Percentiles rank a stretch among this genome's conserved stretches.
phyloP scores from a whole-genome alignment of 2,888 invertebrate genomes.

The Schizaphis graminum region DNA sequence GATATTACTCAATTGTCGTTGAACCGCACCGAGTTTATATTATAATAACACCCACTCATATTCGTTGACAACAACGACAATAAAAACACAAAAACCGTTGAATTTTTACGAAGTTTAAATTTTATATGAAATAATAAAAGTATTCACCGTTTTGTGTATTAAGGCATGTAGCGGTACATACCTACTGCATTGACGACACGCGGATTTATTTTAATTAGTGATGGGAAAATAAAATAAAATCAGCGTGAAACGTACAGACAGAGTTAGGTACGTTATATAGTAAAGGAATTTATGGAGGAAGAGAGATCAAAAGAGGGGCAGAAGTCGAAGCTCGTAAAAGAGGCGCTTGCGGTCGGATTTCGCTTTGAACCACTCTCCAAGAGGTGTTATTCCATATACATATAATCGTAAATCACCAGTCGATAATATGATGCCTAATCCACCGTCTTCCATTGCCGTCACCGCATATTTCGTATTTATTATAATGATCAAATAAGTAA shows the following conservation, averaged over 20 bases:
- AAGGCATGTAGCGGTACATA: background rate
- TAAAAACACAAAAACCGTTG: background rate
- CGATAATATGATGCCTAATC: background rate
- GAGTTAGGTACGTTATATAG: background rate
- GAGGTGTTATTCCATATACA: background rate
- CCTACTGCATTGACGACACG: background rate
- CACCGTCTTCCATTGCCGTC: background rate
- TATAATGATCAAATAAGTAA: constrained; percentile 5
- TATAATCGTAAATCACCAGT: constrained; percentile 42
- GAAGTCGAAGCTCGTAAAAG: background rate
- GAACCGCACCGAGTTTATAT: background rate
- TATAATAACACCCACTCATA: background rate
- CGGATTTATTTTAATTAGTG: background rate
- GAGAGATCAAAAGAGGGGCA: background rate
- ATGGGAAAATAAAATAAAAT: background rate
- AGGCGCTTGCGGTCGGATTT: background rate
- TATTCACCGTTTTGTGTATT: background rate
- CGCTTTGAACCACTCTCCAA: background rate
- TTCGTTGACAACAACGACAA: background rate
- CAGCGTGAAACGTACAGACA: background rate
- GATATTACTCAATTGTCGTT: constrained; percentile 38
- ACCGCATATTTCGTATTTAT: constrained; percentile 31
- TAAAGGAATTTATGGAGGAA: background rate
- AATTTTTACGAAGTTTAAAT: background rate
- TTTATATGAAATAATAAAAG: background rate